Evolutionary conservation across 2,888 invertebrate genomes (phyloP).

Genomic region (Calameuta filiformis): DNA sequence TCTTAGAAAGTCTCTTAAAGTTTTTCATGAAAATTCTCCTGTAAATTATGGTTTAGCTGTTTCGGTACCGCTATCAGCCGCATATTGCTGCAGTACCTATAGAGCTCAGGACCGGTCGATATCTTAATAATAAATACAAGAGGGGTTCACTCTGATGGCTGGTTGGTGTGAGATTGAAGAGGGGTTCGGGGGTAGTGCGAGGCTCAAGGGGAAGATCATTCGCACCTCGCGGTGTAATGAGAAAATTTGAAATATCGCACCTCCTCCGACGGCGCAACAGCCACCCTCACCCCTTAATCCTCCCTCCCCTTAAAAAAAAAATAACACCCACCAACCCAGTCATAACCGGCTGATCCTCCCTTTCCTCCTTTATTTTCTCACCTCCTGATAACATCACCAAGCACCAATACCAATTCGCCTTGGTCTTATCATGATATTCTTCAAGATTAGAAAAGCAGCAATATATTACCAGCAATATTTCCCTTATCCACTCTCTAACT

Average conservation of each 20-base stretch:
- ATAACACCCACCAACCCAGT: conserved; percentile 52
- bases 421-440: not conserved
- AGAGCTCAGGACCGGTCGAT: conserved; percentile 60
- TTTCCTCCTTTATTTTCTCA: conserved; percentile 26
- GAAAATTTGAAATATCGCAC: conserved; percentile 66
- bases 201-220: conserved; percentile 53
- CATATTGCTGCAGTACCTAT: conserved; percentile 44
- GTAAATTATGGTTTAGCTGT: not conserved
- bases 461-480: not conserved
- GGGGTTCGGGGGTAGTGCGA: conserved; percentile 39
- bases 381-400: not conserved
- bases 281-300: conserved; percentile 16
- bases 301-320: conserved; percentile 34
- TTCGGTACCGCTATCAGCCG: conserved; percentile 27
- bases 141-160: conserved; percentile 60
- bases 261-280: conserved; percentile 24
- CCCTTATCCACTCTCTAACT: not conserved
- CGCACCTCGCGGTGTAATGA: conserved; percentile 65
- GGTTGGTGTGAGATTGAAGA: conserved; percentile 63
- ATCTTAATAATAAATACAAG: conserved; percentile 66
- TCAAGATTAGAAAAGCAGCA: not conserved
- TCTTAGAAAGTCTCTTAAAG: not conserved
- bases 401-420: not conserved
- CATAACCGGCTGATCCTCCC: conserved; percentile 59
- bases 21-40: not conserved